phyloP scores from a whole-genome alignment of 1,140 invertebrate genomes.

The Magallana angulata region DNA sequence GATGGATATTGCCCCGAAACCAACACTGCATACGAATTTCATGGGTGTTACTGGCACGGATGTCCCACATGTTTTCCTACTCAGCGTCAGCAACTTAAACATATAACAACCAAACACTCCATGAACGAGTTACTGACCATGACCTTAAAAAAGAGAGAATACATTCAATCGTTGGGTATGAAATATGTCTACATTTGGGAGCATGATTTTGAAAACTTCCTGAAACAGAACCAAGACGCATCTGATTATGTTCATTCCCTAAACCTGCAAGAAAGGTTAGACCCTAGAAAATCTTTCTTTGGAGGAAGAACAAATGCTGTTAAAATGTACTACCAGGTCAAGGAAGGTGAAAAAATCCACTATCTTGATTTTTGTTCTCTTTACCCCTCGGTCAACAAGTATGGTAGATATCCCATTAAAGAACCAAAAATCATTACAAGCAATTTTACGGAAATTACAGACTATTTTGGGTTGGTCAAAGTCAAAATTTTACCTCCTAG shows the following conservation, averaged over 20 bases:
- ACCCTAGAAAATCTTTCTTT: slow-evolving; percentile 72
- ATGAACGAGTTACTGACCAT: slow-evolving; percentile 51
- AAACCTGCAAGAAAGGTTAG: slow-evolving; percentile 49
- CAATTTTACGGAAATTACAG: slow-evolving; percentile 57
- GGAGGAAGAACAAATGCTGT: slow-evolving; percentile 76
- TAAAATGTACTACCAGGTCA: slow-evolving; percentile 65
- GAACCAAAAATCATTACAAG: slow-evolving; percentile 75
- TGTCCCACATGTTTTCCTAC: slow-evolving; percentile 60
- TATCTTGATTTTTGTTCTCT: slow-evolving; percentile 77
- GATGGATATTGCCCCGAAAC: slow-evolving; percentile 51
- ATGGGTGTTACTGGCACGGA: slow-evolving; percentile 65
- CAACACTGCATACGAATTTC: slow-evolving; percentile 60
- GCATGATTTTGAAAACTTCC: slow-evolving; percentile 55
- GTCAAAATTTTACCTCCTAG: slow-evolving; percentile 53
- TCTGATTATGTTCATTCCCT: slow-evolving; percentile 49
- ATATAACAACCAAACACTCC: slow-evolving; percentile 42
- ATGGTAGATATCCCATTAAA: slow-evolving; percentile 73
- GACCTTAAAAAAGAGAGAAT: slow-evolving; percentile 42
- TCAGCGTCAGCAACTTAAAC: not conserved
- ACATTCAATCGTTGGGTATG: slow-evolving; percentile 39
- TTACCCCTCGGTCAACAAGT: slow-evolving; percentile 68
- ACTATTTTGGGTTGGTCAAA: slow-evolving; percentile 69
- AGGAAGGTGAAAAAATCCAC: slow-evolving; percentile 71
- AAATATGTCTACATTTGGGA: slow-evolving; percentile 62
- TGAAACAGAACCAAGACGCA: slow-evolving; percentile 44